Base-by-base conservation (phyloP, 2,113 vertebrate species). In the human (Homo sapiens) region DNA sequence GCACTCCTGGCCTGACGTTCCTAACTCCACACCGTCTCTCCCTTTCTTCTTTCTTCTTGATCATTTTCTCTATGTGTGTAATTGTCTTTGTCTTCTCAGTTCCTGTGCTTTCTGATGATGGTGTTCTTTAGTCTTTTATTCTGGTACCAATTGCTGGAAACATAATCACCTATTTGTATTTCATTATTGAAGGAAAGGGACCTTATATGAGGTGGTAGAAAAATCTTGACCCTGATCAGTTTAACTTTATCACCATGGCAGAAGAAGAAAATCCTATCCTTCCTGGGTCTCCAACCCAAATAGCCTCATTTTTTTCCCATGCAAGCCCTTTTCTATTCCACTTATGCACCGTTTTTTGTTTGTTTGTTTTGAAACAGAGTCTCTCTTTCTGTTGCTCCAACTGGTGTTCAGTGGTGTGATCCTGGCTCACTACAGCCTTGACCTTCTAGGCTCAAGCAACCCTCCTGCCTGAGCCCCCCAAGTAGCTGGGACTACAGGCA, bases 81-180 rank as follows among this genome's bases (percentile, higher is more conserved):
- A 95, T 61, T 89, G 50, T 79, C 89, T 93, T 92, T 97, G 90
- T 93, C 89, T 88, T 88, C 92, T 61, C 27, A 38, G 52, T 73
- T 64, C 40, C 81, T 64, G 1, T 68, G 27, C 27, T 88, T 82
- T 89, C 78, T 61, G 4, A 32, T 78, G 83, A 93, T 48, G 92
- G 23, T 88, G 68, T 61, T 82, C 40, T 90, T 93, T 85, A 66
- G 40, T 55, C 68, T 94, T 96, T 96, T 94, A 82, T 92, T 92
- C 66, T 76, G 4, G 75, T 38, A 66, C 43, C 32, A 59, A 25
- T 48, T 48, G 6, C 55, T 79, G 8, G 40, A 50, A 88, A 93
- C 59, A 78, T 55, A 78, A 32, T 80, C 59, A 35, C n/a, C 12
- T 85, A 9, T 92, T 88, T 70, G 1, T 81, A 45, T 87, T 75